Percentiles rank a stretch among this genome's conserved stretches.
phyloP scores from a whole-genome alignment of 2,113 vertebrate species.

The Apodemus speciosus region DNA sequence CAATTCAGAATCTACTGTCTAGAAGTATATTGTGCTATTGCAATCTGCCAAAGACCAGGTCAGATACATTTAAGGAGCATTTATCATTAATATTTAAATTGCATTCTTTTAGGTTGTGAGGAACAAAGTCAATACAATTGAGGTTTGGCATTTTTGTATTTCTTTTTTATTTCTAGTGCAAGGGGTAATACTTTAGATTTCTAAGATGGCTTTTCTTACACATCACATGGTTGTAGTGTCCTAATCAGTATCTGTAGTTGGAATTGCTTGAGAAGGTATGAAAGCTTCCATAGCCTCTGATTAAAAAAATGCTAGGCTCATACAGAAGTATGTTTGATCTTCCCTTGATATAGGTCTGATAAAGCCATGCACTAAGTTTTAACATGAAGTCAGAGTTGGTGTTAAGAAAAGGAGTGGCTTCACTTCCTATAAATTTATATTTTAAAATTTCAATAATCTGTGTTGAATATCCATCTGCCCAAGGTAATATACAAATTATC shows the following conservation, averaged over 20 bases:
- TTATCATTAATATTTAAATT: conserved; percentile 60
- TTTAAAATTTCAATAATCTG: background rate
- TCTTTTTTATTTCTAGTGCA: background rate
- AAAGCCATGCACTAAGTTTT: background rate
- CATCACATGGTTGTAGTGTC: background rate
- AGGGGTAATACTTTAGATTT: background rate
- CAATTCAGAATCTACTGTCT: conserved; percentile 28
- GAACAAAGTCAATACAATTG: background rate
- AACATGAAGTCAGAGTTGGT: background rate
- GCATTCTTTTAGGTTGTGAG: background rate
- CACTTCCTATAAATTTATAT: background rate
- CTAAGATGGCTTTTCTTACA: background rate
- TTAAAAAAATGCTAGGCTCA: background rate
- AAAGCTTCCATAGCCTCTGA: background rate
- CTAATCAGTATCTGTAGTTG: background rate
- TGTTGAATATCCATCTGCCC: background rate
- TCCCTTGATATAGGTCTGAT: background rate
- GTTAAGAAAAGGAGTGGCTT: background rate
- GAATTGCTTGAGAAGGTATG: background rate
- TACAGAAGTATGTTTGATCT: background rate
- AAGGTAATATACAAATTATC: background rate
- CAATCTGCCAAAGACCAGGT: conserved; percentile 7
- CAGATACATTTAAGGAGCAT: conserved; percentile 17
- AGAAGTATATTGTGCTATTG: conserved; percentile 24
- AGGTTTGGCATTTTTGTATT: background rate